These are phyloP conservation scores for Diplazon laetatorius DNA, from an alignment of 2,888 invertebrate species.

Conservation along the genomic window DNA sequence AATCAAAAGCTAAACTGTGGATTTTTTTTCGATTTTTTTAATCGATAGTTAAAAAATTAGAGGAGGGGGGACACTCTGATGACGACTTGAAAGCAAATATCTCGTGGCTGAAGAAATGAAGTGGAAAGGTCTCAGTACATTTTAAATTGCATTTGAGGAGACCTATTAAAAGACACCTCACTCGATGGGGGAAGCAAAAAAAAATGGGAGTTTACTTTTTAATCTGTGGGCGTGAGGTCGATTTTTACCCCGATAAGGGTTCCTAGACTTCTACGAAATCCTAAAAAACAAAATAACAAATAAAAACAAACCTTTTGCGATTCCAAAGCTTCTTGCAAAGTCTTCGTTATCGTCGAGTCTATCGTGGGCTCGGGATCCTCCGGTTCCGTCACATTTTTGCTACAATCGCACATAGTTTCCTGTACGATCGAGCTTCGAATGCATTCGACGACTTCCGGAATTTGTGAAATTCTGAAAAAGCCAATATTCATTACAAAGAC, in stretches of 20 bases:
- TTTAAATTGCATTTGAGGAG: too few relatives aligned
- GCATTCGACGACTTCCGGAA: conserved; percentile 83
- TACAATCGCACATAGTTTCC: conserved; percentile 51
- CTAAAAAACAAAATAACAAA: neutral
- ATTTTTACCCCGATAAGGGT: too few relatives aligned
- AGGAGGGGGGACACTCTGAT: too few relatives aligned
- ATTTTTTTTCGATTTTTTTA: neutral
- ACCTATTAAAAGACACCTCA: too few relatives aligned
- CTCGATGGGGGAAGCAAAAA: too few relatives aligned
- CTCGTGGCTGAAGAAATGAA: too few relatives aligned
- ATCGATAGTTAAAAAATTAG: neutral
- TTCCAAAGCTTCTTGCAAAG: conserved; percentile 65
- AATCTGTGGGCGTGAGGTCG: too few relatives aligned
- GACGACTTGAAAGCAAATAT: too few relatives aligned
- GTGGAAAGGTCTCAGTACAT: too few relatives aligned
- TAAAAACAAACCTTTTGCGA: conserved; percentile 56
- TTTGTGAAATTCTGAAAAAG: conserved; percentile 82
- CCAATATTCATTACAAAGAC: neutral
- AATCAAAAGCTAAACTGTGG: too few relatives aligned
- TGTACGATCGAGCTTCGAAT: conserved; percentile 66
- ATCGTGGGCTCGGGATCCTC: conserved; percentile 42
- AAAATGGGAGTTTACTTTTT: too few relatives aligned
- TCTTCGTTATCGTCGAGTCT: conserved; percentile 60
- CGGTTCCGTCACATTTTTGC: conserved; percentile 56
- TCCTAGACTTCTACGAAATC: too few relatives aligned